Evolutionary conservation across 2,113 vertebrate species (phyloP), one percentile per base, ranked within the genome.

Genomic region (Fregetta grallaria): DNA sequence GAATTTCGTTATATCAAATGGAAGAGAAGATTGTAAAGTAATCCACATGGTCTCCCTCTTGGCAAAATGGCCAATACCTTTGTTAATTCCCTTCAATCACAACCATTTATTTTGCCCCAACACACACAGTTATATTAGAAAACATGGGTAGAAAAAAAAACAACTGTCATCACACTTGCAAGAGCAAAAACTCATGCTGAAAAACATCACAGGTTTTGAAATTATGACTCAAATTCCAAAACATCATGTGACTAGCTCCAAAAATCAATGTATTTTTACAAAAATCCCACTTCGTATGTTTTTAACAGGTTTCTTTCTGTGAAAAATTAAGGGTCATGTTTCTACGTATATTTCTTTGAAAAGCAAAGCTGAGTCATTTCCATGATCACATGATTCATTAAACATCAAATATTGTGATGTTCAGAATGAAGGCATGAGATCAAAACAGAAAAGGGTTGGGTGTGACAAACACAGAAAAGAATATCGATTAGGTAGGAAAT

Each of bases 371-470:
- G 38, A 94, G 26, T 56, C 5, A 4, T 38, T 59, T 44, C 47
- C 52, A 68, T 9, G 17, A 45, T 18, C 8, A 5, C 9, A 2
- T 0, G 7, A 42, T 18, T 52, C 32, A 29, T 20, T 34, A 27
- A 44, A 62, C 7, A 67, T 1, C 20, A 63, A 84, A n/a, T 3
- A 45, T 0, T 49, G 36, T 7, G 15, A 56, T 40, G 25, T 15
- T 73, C 56, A 75, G 44, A 45, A 45, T 6, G 15, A 75, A 67
- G 16, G 6, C 10, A 30, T 15, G 23, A 77, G 14, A 63, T 4
- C 9, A 34, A 79, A 53, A 10, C 15, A 12, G 10, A 44, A 47
- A 49, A 32, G 9, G 9, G 6, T 4, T 23, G 32, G 9, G 45
- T 21, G 11, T 45, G 68, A 62, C 18, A 75, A 88, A 75, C 8